Evolutionary conservation across 2,888 invertebrate species (phyloP).

Genomic region (Meloe dianella): DNA sequence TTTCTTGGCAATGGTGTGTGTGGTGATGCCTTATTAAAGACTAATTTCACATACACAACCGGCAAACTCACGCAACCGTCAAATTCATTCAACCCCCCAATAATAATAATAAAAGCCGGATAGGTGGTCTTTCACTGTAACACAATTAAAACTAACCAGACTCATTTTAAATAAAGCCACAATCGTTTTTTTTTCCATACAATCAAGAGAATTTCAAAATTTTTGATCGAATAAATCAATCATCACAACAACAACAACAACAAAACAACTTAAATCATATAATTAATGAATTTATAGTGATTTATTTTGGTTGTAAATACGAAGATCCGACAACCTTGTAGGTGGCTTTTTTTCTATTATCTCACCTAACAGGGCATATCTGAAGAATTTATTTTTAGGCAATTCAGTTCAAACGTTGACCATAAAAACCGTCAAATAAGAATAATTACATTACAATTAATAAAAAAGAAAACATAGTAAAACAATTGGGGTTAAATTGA

Average conservation of each 20-base stretch:
- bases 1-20: neutral
- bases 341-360: slow-evolving; percentile 42
- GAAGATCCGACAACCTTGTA: slow-evolving; percentile 40
- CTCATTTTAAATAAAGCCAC: neutral
- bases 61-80: slow-evolving; percentile 1
- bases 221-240: neutral
- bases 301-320: slow-evolving; percentile 1
- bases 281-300: neutral
- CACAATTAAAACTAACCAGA: neutral
- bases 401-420: slow-evolving; percentile 26
- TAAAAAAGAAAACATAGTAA: neutral
- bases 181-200: neutral
- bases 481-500: neutral
- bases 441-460: neutral
- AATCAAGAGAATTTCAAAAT: neutral
- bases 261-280: neutral
- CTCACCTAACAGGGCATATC: slow-evolving; percentile 43
- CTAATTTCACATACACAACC: slow-evolving; percentile 4
- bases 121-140: slow-evolving; percentile 8
- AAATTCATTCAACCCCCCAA: slow-evolving; percentile 7
- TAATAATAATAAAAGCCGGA: slow-evolving; percentile 7
- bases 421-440: neutral
- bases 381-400: slow-evolving; percentile 37
- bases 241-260: neutral
- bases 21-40: neutral